Conservation (phyloP, 2,113 vertebrate genomes). For the Herpailurus yagouaroundi region DNA sequence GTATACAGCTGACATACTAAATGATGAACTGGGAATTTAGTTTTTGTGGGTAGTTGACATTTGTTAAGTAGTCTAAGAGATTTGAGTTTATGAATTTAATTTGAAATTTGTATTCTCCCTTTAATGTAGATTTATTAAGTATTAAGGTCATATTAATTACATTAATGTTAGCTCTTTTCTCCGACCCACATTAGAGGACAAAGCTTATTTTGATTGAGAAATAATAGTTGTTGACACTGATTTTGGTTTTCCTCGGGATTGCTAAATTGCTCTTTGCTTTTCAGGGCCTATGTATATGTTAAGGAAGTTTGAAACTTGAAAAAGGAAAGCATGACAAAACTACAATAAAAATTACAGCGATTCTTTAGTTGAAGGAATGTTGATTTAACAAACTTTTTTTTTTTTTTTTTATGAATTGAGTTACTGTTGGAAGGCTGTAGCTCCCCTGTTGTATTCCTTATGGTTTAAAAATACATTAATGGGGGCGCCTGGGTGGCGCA, state of each 20-base stretch:
- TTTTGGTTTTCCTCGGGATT: not conserved
- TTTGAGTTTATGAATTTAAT: constrained; percentile 17
- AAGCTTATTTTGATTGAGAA: constrained; percentile 10
- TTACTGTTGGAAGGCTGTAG: not conserved
- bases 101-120: not conserved
- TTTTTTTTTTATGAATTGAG: constrained; percentile 16
- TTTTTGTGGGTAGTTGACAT: not conserved
- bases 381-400: constrained; percentile 20
- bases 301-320: not conserved
- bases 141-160: not conserved
- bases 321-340: not conserved
- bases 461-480: constrained; percentile 72
- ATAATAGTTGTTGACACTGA: not conserved
- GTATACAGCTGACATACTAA: not conserved
- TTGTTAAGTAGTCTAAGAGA: not conserved
- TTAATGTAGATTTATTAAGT: not conserved
- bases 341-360: not conserved
- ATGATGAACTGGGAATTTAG: not conserved
- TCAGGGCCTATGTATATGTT: not conserved
- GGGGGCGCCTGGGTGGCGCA: too few species aligned
- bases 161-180: not conserved
- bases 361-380: not conserved
- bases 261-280: constrained; percentile 19
- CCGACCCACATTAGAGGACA: not conserved
- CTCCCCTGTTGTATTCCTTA: constrained; percentile 31